Evolutionary conservation across 2,888 invertebrate genomes (phyloP).

Genomic region (Drosophila austrosaltans): DNA sequence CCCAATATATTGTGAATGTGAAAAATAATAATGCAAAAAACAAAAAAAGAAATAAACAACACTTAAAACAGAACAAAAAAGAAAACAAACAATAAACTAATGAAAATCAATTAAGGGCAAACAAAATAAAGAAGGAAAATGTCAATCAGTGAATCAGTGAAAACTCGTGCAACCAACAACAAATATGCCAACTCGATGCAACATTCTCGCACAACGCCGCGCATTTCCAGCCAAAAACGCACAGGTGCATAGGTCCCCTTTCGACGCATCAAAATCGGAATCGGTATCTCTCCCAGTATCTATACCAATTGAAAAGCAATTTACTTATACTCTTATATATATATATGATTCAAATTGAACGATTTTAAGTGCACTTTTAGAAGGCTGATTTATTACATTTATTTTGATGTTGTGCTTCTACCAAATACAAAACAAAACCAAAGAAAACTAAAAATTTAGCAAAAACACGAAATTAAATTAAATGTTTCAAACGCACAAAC

Average conservation of each 20-base stretch:
- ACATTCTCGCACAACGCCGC: conserved; percentile 14
- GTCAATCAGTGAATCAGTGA: neutral
- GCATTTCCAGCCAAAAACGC: conserved; percentile 31
- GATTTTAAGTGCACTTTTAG: conserved; percentile 82
- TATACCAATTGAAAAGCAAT: conserved; percentile 71
- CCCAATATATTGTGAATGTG: conserved; percentile 10
- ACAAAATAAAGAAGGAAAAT: neutral
- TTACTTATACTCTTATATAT: conserved; percentile 30
- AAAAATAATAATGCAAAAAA: conserved; percentile 24
- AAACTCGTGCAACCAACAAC: neutral
- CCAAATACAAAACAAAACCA: conserved; percentile 31
- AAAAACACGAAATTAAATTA: conserved; percentile 14
- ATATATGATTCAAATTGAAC: conserved; percentile 36
- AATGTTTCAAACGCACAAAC: conserved; percentile 2
- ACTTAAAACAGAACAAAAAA: conserved; percentile 15
- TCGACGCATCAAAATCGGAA: neutral
- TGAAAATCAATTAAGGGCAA: conserved; percentile 23
- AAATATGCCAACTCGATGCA: conserved; percentile 28
- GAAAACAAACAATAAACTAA: conserved; percentile 18
- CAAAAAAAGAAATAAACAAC: conserved; percentile 33
- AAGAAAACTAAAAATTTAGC: neutral
- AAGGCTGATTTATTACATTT: conserved; percentile 82
- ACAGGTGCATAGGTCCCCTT: conserved; percentile 45
- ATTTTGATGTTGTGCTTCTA: conserved; percentile 83
- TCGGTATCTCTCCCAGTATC: conserved; percentile 27